Percentiles rank a stretch among this genome's conserved stretches.
phyloP scores from a whole-genome alignment of 2,888 invertebrate genomes.

The Cabera pusaria region DNA sequence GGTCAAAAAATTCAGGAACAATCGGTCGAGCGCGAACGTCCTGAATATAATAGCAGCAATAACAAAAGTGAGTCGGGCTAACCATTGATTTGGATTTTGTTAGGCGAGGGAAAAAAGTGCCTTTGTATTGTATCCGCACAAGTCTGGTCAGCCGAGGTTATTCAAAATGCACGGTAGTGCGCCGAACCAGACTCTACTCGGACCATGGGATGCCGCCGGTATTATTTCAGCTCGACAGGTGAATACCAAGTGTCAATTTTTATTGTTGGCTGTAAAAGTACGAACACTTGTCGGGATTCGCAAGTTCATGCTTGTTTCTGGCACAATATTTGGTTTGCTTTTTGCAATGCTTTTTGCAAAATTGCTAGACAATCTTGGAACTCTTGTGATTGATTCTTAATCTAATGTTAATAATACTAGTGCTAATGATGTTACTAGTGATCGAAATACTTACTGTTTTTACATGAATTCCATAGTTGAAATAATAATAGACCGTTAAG shows the following conservation, averaged over 20 bases:
- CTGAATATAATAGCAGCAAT: conserved; percentile 70
- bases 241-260: conserved; percentile 67
- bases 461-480: no score
- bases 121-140: conserved; percentile 69
- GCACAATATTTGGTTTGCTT: no score
- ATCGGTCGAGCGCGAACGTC: conserved; percentile 50
- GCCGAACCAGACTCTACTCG: conserved; percentile 23
- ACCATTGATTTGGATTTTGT: conserved; percentile 80
- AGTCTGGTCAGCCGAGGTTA: conserved; percentile 62
- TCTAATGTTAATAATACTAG: no score
- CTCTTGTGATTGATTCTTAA: no score
- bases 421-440: no score
- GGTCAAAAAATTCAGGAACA: conserved; percentile 54
- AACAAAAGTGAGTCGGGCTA: conserved; percentile 76
- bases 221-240: conserved; percentile 66
- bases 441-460: no score
- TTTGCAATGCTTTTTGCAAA: no score
- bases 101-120: conserved; percentile 62
- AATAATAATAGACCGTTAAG: no score
- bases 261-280: conserved; percentile 48
- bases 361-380: no score
- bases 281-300: conserved; percentile 42
- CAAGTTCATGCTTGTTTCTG: conserved; percentile 26
- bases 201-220: conserved; percentile 52
- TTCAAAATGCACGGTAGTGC: conserved; percentile 48